Percentiles rank a stretch among this genome's conserved stretches.
Conservation (phyloP, 2,888 invertebrate genomes). For the Caenorhabditis sp. region DNA sequence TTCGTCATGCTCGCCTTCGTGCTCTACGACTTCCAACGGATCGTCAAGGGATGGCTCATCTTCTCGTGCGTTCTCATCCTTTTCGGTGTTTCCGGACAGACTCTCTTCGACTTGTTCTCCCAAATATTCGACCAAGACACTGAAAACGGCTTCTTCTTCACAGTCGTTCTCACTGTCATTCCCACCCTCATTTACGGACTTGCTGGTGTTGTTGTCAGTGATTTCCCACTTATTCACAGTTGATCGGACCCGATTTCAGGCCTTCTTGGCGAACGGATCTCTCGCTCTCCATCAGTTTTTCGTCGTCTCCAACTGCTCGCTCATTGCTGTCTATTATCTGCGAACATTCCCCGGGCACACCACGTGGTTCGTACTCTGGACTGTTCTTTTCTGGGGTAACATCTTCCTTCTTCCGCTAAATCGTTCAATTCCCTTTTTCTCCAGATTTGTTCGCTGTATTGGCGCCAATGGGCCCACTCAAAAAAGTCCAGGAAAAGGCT, state of each 20-base stretch:
- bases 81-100: conserved; percentile 66
- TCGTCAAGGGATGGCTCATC: conserved; percentile 68
- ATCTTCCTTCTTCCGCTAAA: conserved; percentile 1
- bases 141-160: conserved; percentile 9
- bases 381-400: conserved; percentile 68
- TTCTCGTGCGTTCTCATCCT: conserved; percentile 67
- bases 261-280: conserved; percentile 59
- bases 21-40: conserved; percentile 63
- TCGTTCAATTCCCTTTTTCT: neutral
- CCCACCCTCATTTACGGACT: conserved; percentile 21
- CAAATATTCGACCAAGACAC: conserved; percentile 19
- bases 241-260: no score
- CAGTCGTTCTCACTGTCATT: conserved; percentile 3
- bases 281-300: conserved; percentile 66
- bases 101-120: conserved; percentile 34
- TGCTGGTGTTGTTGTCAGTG: conserved; percentile 36
- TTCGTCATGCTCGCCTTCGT: conserved; percentile 72
- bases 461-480: conserved; percentile 70
- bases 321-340: conserved; percentile 71
- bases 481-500: conserved; percentile 67
- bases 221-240: no score
- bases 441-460: conserved; percentile 72
- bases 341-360: conserved; percentile 68
- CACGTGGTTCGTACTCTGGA: conserved; percentile 69
- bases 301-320: conserved; percentile 70